Conservation (phyloP, 1,140 invertebrate genomes). For the Brachystomella parvula region DNA sequence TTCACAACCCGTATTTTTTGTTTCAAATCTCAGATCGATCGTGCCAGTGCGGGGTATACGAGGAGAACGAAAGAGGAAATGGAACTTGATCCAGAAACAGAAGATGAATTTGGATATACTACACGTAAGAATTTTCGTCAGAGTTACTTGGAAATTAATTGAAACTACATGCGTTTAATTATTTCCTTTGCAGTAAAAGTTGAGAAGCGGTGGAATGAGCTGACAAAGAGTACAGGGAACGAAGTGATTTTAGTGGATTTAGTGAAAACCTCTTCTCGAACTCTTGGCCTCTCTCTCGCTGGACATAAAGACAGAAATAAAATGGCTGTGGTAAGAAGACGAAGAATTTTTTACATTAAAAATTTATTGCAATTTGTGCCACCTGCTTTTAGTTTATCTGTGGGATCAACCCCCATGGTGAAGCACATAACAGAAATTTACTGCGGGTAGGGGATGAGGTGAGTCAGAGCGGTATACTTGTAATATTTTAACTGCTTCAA, state of each 20-base stretch:
- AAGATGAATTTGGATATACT: conserved; percentile 88
- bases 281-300: conserved; percentile 79
- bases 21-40: conserved; percentile 61
- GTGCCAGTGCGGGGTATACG: conserved; percentile 75
- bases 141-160: conserved; percentile 5
- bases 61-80: conserved; percentile 67
- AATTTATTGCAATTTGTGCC: background rate
- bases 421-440: conserved; percentile 62
- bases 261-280: conserved; percentile 13
- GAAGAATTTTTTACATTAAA: background rate
- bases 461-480: no score
- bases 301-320: conserved; percentile 87
- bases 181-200: conserved; percentile 41
- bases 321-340: conserved; percentile 74
- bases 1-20: no score
- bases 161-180: conserved; percentile 8
- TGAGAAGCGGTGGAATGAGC: conserved; percentile 39
- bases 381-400: conserved; percentile 51
- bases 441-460: conserved; percentile 83
- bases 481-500: no score
- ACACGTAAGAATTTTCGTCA: conserved; percentile 58
- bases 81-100: conserved; percentile 63
- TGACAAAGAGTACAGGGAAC: conserved; percentile 12
- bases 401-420: conserved; percentile 81
- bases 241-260: conserved; percentile 33